phyloP scores from a whole-genome alignment of 53 echinoderm and acorn worm genomes.

The Paracentrotus lividus region DNA sequence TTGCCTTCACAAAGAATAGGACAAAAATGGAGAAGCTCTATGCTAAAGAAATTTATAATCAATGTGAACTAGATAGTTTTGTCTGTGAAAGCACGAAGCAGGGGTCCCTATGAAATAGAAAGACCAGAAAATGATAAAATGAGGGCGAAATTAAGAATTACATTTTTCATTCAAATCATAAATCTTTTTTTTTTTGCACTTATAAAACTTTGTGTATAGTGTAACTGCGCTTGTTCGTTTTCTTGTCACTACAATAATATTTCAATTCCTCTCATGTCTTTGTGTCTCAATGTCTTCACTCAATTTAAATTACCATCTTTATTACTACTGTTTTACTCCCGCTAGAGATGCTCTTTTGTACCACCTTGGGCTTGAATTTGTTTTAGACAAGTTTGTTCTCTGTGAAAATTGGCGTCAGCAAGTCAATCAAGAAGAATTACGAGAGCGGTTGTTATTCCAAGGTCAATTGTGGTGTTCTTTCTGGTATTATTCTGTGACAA shows the following conservation, averaged over 20 bases:
- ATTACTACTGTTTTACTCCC: background rate
- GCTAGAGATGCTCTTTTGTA: background rate
- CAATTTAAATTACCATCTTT: background rate
- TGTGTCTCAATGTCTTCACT: background rate
- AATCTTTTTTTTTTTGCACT: no score
- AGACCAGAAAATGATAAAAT: no score
- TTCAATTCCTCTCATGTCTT: background rate
- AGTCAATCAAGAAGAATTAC: slow-evolving; percentile 43
- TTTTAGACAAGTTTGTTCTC: background rate
- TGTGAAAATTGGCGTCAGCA: slow-evolving; percentile 18
- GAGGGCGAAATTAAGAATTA: no score
- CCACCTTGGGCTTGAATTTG: background rate
- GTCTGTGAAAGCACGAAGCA: no score
- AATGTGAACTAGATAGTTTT: no score
- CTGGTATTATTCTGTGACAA: background rate
- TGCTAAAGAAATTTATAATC: no score
- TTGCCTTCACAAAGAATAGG: background rate
- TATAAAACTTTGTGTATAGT: no score
- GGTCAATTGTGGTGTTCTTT: slow-evolving; percentile 11
- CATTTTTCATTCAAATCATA: no score
- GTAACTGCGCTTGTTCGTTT: no score
- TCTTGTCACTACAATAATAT: no score
- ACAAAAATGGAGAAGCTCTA: no score
- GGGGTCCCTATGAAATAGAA: no score
- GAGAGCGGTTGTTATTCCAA: slow-evolving; percentile 48